Base-by-base conservation (phyloP, 2,113 vertebrate species). In the Xenopus laevis region DNA sequence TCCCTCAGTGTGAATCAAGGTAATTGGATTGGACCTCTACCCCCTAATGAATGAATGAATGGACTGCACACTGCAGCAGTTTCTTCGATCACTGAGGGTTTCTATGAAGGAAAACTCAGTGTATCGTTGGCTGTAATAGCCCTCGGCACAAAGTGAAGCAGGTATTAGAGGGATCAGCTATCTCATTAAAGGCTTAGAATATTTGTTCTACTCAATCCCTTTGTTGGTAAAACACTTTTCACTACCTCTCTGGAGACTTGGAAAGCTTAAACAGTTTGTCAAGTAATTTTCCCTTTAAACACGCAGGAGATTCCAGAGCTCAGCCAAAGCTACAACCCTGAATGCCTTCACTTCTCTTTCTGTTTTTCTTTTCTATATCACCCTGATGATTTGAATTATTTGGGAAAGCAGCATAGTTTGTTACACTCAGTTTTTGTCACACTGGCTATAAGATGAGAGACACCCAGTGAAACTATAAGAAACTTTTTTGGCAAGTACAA, bases 121-220 rank as follows among this genome's bases (percentile, higher is more conserved):
- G 80, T 87, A 82, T 87, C 85, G 77, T 80, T 86, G 89, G 88
- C 89, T 90, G 83, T 89, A 85, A 85, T 79, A 76, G 88, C 86
- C 81, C 77, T 85, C 86, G 89, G 86, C 87, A 83, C 85, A 92
- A 88, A 93, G 90, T 87, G 91, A 92, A 90, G 86, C 80, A 78
- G 84, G 85, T 81, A 82, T 89, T 84, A 90, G 89, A 88, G 86
- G 82, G 92, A 93, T 93, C 90, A 93, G 92, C 89, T 90, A 91
- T 93, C 93, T 94, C 93, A 94, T 94, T 95, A 95, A 92, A 89
- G 91, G 94, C 92, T 95, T 94, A 94, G 91, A 89, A 89, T 92
- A 92, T 93, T 94, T 93, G 91, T 92, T 92, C 89, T 88, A 90
- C 87, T 88, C 87, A 86, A 88, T 89, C 89, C 92, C 87, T 94